Evolutionary conservation across 2,797 vertebrate genomes (phyloP).

Genomic region (Amphiprion clarkii): DNA sequence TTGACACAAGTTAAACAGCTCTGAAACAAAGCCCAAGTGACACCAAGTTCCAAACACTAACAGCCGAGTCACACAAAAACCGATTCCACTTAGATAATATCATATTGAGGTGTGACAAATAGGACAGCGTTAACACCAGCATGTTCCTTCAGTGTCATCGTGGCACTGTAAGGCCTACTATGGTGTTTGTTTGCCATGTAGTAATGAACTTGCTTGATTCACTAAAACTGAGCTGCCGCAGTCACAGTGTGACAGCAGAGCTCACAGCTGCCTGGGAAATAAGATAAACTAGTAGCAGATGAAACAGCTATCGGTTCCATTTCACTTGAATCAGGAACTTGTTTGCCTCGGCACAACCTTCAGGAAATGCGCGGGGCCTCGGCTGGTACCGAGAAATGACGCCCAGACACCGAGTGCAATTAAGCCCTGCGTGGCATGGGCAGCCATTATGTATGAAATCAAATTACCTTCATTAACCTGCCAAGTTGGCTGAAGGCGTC

Average conservation of each 20-base stretch:
- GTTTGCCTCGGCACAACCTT: conserved; percentile 79
- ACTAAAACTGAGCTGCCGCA: conserved; percentile 63
- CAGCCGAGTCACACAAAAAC: conserved; percentile 20
- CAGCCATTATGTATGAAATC: conserved; percentile 94
- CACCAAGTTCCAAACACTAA: not conserved
- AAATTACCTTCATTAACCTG: conserved; percentile 99
- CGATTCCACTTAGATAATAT: conserved; percentile 28
- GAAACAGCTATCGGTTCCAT: conserved; percentile 66
- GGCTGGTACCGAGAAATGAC: conserved; percentile 67
- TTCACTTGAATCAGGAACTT: conserved; percentile 76
- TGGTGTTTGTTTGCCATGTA: conserved; percentile 78
- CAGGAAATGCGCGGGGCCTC: conserved; percentile 67
- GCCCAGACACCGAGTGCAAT: conserved; percentile 86
- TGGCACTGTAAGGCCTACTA: conserved; percentile 54
- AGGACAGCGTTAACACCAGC: conserved; percentile 26
- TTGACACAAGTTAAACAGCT: no score
- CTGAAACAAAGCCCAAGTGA: no score
- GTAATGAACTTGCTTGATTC: conserved; percentile 82
- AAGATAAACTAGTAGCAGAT: conserved; percentile 75
- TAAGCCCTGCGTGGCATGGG: conserved; percentile 85
- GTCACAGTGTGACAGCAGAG: conserved; percentile 64
- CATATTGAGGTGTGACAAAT: conserved; percentile 51
- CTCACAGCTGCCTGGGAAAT: conserved; percentile 75
- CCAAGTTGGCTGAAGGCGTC: conserved; percentile 96
- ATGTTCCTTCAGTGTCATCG: conserved; percentile 63